Percentiles rank a stretch among this genome's conserved stretches.
These are phyloP conservation scores for Siphlonurus alternatus DNA, from an alignment of 2,888 invertebrate species.

Conservation along the genomic window DNA sequence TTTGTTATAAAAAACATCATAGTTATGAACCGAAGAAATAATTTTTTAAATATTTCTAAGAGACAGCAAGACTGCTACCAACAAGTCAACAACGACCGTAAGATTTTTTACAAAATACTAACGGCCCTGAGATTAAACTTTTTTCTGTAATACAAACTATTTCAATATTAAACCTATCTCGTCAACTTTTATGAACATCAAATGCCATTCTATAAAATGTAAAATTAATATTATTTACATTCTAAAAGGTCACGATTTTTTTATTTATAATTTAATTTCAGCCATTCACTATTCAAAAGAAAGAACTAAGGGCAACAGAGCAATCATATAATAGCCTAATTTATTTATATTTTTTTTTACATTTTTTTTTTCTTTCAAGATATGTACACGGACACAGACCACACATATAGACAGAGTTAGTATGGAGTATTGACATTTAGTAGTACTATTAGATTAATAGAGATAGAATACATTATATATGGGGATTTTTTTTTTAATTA, in stretches of 20 bases:
- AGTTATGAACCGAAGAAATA: neutral
- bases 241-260: neutral
- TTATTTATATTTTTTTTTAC: neutral
- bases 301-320: neutral
- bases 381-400: neutral
- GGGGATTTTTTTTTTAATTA: neutral
- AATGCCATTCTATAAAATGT: neutral
- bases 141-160: neutral
- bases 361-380: neutral
- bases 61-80: neutral
- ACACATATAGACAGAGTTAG: neutral
- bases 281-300: neutral
- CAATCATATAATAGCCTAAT: neutral
- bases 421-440: neutral
- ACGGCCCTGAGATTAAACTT: neutral
- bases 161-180: neutral
- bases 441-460: neutral
- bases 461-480: neutral
- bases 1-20: neutral
- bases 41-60: neutral
- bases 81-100: neutral
- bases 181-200: neutral
- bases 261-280: neutral
- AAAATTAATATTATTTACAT: neutral
- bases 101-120: neutral